phyloP scores from a whole-genome alignment of 2,888 invertebrate genomes.

The Bedellia somnulentella region DNA sequence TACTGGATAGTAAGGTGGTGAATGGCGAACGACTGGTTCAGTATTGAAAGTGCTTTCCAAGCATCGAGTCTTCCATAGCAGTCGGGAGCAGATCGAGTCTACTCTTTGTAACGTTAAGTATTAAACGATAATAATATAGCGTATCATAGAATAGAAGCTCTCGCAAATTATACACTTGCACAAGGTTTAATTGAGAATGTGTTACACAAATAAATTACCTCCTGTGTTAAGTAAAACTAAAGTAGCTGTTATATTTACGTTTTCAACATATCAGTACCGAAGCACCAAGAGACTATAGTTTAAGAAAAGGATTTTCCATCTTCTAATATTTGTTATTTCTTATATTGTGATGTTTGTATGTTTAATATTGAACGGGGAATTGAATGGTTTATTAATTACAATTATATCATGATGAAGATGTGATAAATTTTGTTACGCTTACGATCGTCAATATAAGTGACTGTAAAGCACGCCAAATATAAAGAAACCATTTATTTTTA shows the following conservation, averaged over 20 bases:
- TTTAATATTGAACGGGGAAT: too few relatives aligned
- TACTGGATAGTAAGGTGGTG: not conserved
- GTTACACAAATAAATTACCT: not conserved
- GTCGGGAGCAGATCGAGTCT: constrained; percentile 47
- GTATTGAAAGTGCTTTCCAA: constrained; percentile 55
- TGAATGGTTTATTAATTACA: too few relatives aligned
- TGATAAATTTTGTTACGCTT: too few relatives aligned
- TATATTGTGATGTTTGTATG: constrained; percentile 18
- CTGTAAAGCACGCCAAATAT: too few relatives aligned
- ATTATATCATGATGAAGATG: too few relatives aligned
- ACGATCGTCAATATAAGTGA: too few relatives aligned
- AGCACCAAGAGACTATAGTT: constrained; percentile 55
- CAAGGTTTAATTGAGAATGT: not conserved
- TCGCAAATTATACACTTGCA: too few relatives aligned
- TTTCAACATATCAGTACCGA: constrained; percentile 48
- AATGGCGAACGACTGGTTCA: constrained; percentile 42
- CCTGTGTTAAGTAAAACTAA: not conserved
- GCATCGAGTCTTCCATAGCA: constrained; percentile 61
- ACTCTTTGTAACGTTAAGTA: constrained; percentile 53
- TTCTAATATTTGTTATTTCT: constrained; percentile 34
- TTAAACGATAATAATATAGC: constrained; percentile 56
- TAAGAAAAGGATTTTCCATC: constrained; percentile 37
- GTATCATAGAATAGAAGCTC: constrained; percentile 18
- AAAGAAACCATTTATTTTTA: too few relatives aligned
- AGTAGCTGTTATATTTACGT: constrained; percentile 2